Evolutionary conservation across 2,888 invertebrate genomes (phyloP).

Genomic region (Orthosia incerta): DNA sequence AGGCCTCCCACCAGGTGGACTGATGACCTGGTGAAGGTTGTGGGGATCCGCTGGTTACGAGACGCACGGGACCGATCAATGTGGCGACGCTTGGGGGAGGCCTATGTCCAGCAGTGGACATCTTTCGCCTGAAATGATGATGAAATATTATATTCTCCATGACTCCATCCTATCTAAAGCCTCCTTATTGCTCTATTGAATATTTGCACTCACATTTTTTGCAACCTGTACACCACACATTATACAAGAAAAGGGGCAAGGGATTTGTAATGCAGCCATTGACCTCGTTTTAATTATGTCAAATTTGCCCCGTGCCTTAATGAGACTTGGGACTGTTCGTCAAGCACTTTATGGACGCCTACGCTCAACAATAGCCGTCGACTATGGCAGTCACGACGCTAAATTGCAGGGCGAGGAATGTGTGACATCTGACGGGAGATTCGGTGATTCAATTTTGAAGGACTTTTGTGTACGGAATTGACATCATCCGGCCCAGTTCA

Average conservation of each 20-base stretch:
- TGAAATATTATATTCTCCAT: too few species aligned
- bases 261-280: constrained; percentile 56
- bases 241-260: constrained; percentile 42
- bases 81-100: too few species aligned
- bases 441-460: constrained; percentile 1
- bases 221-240: constrained; percentile 29
- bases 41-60: too few species aligned
- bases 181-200: constrained; percentile 19
- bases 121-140: too few species aligned
- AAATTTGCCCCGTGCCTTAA: constrained; percentile 54
- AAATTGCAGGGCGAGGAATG: constrained; percentile 52
- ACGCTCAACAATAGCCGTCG: constrained; percentile 53
- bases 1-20: too few species aligned
- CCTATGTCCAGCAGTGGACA: too few species aligned
- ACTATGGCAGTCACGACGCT: constrained; percentile 30
- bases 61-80: too few species aligned
- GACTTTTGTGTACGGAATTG: neutral
- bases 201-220: constrained; percentile 35
- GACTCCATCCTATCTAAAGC: neutral
- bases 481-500: neutral
- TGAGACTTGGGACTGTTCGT: constrained; percentile 57
- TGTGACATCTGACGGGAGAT: constrained; percentile 1
- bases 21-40: too few species aligned
- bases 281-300: constrained; percentile 60
- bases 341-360: constrained; percentile 55